These are phyloP conservation scores for Blastomussa wellsi DNA, from an alignment of 92 coral and sea anemone genomes.

Conservation along the genomic window DNA sequence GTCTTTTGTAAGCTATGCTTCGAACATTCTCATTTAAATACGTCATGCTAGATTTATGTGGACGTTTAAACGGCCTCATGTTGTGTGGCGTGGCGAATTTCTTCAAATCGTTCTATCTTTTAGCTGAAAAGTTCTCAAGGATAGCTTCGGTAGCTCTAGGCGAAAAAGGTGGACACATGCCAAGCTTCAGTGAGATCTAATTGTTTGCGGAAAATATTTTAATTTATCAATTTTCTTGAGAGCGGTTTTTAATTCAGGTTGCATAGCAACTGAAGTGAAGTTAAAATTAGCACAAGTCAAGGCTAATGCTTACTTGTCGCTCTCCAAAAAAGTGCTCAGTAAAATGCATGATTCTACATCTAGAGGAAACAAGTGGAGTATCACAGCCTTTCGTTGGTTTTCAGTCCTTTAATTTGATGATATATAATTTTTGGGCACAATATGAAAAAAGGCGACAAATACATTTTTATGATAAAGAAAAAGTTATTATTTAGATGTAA, in stretches of 20 bases:
- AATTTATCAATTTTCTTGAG: not conserved
- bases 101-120: not conserved
- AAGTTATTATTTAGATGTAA: not conserved
- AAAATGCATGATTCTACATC: not conserved
- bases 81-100: not conserved
- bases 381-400: not conserved
- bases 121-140: not conserved
- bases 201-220: not conserved
- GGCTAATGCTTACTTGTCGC: not conserved
- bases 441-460: not conserved
- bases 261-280: constrained; percentile 5
- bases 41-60: not conserved
- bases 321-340: not conserved
- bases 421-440: not conserved
- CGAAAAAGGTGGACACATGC: not conserved
- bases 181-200: not conserved
- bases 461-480: not conserved
- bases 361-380: not conserved
- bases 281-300: not conserved
- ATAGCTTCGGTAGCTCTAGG: not conserved
- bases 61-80: not conserved
- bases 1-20: not conserved
- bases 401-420: not conserved
- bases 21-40: not conserved
- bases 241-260: not conserved